A percentile compares a stretch with the other conserved stretches of the same genome.
Conservation (phyloP, 2,113 vertebrate species). For the Oenanthe melanoleuca region DNA sequence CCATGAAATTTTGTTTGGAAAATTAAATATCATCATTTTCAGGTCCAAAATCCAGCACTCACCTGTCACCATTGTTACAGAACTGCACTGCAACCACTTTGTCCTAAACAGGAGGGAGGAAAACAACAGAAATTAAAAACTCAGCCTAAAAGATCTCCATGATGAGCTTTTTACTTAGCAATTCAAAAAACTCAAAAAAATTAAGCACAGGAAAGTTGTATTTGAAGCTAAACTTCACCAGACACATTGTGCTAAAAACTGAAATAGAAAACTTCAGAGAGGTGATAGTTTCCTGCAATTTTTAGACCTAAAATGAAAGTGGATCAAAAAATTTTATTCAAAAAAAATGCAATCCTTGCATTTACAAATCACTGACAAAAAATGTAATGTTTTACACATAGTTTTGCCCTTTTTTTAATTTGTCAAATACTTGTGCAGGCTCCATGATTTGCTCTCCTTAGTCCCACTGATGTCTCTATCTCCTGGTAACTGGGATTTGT, state of each 20-base stretch:
- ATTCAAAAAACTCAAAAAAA: background rate
- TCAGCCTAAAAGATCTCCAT: background rate
- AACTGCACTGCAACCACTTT: slow-evolving; percentile 98
- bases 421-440: background rate
- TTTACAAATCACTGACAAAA: background rate
- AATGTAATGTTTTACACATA: background rate
- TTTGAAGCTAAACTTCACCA: background rate
- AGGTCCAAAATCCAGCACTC: slow-evolving; percentile 35
- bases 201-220: background rate
- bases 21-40: background rate
- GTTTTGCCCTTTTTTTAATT: background rate
- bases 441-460: background rate
- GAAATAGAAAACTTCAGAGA: background rate
- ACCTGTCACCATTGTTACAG: slow-evolving; percentile 96
- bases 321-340: background rate
- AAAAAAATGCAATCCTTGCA: background rate
- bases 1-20: background rate
- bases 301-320: background rate
- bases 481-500: background rate
- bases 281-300: background rate
- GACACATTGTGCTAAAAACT: background rate
- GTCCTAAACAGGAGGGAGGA: slow-evolving; percentile 77
- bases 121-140: background rate
- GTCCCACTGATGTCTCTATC: background rate
- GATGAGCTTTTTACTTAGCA: background rate